Percentiles rank a stretch among this genome's conserved stretches.
Evolutionary conservation across 1,140 invertebrate species (phyloP).

Genomic region (Drosophila nannoptera): DNA sequence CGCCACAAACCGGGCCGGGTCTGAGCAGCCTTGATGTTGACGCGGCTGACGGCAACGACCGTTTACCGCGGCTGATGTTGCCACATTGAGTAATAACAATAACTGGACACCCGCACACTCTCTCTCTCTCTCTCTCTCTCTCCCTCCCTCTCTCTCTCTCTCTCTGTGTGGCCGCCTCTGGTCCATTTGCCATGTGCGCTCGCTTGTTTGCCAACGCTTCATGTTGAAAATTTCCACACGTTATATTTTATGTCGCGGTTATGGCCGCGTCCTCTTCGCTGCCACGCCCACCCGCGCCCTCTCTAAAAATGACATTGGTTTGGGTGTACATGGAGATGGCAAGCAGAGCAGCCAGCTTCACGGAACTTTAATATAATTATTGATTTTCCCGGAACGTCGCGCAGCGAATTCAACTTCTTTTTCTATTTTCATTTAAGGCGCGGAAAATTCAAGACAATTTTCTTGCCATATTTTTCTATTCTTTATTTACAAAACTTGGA

Average conservation of each 20-base stretch:
- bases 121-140: background rate
- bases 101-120: slow-evolving; percentile 30
- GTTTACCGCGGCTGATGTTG: slow-evolving; percentile 67
- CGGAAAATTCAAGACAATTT: slow-evolving; percentile 1
- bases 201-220: slow-evolving; percentile 15
- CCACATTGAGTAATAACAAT: slow-evolving; percentile 72
- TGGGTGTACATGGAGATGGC: background rate
- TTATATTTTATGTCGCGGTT: slow-evolving; percentile 38
- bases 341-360: slow-evolving; percentile 22
- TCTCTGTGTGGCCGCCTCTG: background rate
- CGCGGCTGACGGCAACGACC: slow-evolving; percentile 65
- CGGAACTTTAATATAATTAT: slow-evolving; percentile 73
- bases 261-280: background rate
- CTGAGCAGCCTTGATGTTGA: slow-evolving; percentile 31
- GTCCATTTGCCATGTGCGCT: slow-evolving; percentile 16
- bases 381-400: slow-evolving; percentile 56
- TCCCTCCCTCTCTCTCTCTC: background rate
- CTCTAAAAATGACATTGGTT: background rate
- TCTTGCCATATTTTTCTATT: no score
- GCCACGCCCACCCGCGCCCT: background rate
- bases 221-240: slow-evolving; percentile 57
- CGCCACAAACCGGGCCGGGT: background rate
- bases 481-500: no score
- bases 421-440: background rate
- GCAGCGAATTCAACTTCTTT: slow-evolving; percentile 19